Base-by-base conservation (phyloP, 2,797 vertebrate genomes). In the Enteromius unitaeniatus region DNA sequence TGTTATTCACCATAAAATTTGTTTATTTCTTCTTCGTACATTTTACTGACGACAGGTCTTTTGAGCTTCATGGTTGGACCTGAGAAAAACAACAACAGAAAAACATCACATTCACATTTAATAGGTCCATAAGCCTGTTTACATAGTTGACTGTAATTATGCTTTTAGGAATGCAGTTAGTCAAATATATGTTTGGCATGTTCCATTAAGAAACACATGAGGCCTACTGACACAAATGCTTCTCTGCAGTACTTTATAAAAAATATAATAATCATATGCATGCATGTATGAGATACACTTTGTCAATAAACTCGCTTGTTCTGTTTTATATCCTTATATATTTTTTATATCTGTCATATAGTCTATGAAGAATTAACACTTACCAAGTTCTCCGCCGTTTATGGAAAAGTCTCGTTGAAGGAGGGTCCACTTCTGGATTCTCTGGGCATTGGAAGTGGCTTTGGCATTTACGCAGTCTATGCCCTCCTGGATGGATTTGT, bases 1-100 rank as follows among this genome's bases (percentile, higher is more conserved):
- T 13, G 3, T 84, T 79, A 88, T 85, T 77, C 92, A 1, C 68
- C 72, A 34, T 96, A 96, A 76, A 96, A 86, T 80, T 93, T 86
- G 0, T 94, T 81, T 45, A 96, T 95, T 82, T 88, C 91, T 23
- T 94, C 92, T 89, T 94, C 89, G 88, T 95, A 94, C 93, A 94
- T 95, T 90, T 95, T 95, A 64, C 91, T 87, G 53, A 95, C 95
- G 45, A 94, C 89, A 13, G 94, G 92, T 81, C 95, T 93, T 88
- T 93, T 94, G 53, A 96, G 92, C 86, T 95, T 96, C 95, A 96
- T 89, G 81, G 95, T 96, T 42, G 95, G 95, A 85, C 95, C 95
- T 96, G 88, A 47, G 13, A 60, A 62, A 60, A 31, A 26, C 60
- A 78, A 13, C 13, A 64, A 28, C 53, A 23, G 10, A 82, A 55